A percentile compares a stretch with the other conserved stretches of the same genome.
phyloP scores from a whole-genome alignment of 2,113 vertebrate species.

The Cyprinodon variegatus region DNA sequence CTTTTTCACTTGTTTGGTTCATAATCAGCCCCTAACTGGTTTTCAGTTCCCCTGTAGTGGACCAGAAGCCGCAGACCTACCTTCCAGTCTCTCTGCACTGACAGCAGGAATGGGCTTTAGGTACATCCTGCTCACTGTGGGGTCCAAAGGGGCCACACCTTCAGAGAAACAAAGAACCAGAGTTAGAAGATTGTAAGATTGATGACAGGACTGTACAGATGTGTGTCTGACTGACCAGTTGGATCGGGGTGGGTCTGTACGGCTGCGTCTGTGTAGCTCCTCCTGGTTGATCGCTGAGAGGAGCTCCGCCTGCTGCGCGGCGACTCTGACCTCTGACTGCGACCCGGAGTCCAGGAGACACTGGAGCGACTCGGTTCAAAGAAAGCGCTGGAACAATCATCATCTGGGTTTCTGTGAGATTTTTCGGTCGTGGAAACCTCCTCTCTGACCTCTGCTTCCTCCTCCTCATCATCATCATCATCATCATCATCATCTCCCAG shows the following conservation, averaged over 20 bases:
- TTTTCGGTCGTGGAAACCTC: background rate
- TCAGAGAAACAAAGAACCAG: background rate
- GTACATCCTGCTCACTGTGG: conserved; percentile 54
- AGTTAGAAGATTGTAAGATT: background rate
- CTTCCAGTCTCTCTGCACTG: conserved; percentile 84
- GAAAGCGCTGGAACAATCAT: conserved; percentile 24
- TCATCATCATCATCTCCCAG: conserved; percentile 51
- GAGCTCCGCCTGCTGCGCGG: conserved; percentile 13
- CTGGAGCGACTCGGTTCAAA: conserved; percentile 19
- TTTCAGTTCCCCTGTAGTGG: background rate
- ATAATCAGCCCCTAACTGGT: background rate
- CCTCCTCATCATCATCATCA: conserved; percentile 23
- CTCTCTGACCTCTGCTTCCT: conserved; percentile 23
- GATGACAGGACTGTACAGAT: too few species aligned
- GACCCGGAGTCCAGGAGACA: conserved; percentile 21
- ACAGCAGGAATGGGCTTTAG: conserved; percentile 74
- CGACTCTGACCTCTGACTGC: conserved; percentile 11
- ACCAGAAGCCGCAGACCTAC: conserved; percentile 63
- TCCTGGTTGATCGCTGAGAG: background rate
- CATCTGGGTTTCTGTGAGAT: background rate
- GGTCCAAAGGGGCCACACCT: conserved; percentile 25
- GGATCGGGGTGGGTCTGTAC: conserved; percentile 81
- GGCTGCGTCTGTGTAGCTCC: conserved; percentile 72
- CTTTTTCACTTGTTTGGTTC: too few species aligned
- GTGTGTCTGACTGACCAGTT: conserved; percentile 40